Percentiles rank a stretch among this genome's conserved stretches.
These are phyloP conservation scores for Trichechus manatus DNA, from an alignment of 2,113 vertebrate genomes.

Conservation along the genomic window DNA sequence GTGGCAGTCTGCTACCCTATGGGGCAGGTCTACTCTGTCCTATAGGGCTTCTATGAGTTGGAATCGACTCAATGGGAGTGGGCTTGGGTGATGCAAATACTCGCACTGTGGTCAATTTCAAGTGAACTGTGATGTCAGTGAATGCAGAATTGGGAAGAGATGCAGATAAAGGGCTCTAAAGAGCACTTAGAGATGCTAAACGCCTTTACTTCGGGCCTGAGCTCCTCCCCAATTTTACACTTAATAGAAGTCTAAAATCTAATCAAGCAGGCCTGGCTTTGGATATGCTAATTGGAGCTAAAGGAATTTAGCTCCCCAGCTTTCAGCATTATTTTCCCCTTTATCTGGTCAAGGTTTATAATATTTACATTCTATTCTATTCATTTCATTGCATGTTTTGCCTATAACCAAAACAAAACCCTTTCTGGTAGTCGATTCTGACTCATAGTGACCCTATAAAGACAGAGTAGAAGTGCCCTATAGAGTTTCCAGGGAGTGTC, in stretches of 20 bases:
- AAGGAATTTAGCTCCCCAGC: slow-evolving; percentile 34
- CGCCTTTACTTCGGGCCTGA: neutral
- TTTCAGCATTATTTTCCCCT: slow-evolving; percentile 24
- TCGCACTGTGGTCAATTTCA: neutral
- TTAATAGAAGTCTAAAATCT: neutral
- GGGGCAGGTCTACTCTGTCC: too few relatives aligned
- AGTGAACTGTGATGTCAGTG: neutral
- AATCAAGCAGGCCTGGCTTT: neutral
- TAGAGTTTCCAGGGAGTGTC: too few relatives aligned
- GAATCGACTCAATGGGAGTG: too few relatives aligned
- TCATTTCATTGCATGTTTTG: neutral
- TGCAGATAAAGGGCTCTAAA: neutral
- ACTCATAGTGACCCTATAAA: too few relatives aligned
- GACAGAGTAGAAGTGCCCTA: too few relatives aligned
- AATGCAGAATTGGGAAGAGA: neutral
- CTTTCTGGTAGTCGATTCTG: too few relatives aligned
- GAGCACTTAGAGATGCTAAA: neutral
- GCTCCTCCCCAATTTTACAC: neutral
- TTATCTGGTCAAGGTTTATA: neutral
- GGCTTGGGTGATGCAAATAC: too few relatives aligned
- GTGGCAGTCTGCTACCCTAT: too few relatives aligned
- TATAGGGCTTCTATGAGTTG: too few relatives aligned
- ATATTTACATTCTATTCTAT: neutral
- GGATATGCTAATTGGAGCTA: neutral
- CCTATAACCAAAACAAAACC: too few relatives aligned